Evolutionary conservation across 2,113 vertebrate genomes (phyloP), one percentile per base, ranked within the genome.

Genomic region (Quiscalus mexicanus): DNA sequence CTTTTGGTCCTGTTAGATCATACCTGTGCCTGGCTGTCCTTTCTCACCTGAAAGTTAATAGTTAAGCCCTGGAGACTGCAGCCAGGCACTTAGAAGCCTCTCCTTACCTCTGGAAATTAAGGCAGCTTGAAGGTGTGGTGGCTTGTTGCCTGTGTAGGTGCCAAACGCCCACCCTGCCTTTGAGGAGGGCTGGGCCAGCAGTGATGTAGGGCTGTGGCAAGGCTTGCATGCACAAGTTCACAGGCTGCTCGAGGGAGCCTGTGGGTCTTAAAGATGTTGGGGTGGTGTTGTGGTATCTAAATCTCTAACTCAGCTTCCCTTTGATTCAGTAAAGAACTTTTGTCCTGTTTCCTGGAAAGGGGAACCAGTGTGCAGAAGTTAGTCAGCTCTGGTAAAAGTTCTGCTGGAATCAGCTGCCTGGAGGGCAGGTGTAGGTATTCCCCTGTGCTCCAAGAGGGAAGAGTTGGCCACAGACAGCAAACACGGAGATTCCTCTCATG

Each of bases 151-250:
- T 15, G 30, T 1, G 1, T n/a, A 6, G 0, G 2, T 69, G 82
- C 90, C 82, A 65, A 75, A 60, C 9, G 1, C 87, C 81, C 84
- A 11, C 84, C 78, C 63, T 76, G 77, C 82, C 90, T 84, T 31
- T 33, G 73, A 70, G 87, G 47, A 87, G 39, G 47, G 39, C 59
- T 35, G 68, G 14, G 71, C 30, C 17, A 18, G 60, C 53, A 6
- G 39, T 1, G 25, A 1, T 9, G 42, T 2, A 2, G 1, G 15
- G 28, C 0, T 24, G 27, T 0, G 12, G 75, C 30, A 24, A 39
- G 71, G 42, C 76, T 50, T 83, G 76, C 27, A 3, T 0, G 42
- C 37, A 45, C 90, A 69, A 24, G 67, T 35, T 62, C 39, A 25
- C 0, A 71, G 55, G n/a, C 80, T 59, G 55, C 73, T 12, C 15